phyloP scores from a whole-genome alignment of 2,888 invertebrate species.

The Panopea generosa region DNA sequence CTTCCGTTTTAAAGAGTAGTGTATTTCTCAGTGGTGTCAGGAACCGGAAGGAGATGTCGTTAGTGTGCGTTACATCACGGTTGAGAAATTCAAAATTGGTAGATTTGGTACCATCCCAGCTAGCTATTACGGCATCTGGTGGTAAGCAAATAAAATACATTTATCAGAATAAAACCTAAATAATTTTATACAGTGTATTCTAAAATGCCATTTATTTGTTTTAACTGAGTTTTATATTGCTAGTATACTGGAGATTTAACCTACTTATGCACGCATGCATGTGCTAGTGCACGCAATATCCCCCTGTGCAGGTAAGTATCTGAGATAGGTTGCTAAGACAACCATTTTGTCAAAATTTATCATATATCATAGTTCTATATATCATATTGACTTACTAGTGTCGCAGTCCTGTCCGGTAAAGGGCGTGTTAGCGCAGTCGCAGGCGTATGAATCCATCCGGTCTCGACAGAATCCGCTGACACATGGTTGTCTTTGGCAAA shows the following conservation, averaged over 20 bases:
- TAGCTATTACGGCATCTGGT: constrained; percentile 80
- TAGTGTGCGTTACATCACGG: constrained; percentile 76
- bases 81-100: constrained; percentile 58
- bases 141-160: constrained; percentile 1
- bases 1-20: constrained; percentile 79
- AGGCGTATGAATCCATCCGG: constrained; percentile 72
- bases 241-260: no score
- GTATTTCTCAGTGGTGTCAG: constrained; percentile 77
- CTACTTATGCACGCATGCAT: no score
- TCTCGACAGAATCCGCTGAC: constrained; percentile 75
- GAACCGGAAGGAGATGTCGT: constrained; percentile 84
- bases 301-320: no score
- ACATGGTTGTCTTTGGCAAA: constrained; percentile 74
- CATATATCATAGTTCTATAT: no score
- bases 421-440: constrained; percentile 81
- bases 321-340: no score
- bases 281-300: no score
- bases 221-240: no score
- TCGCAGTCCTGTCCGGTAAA: constrained; percentile 77
- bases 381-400: constrained; percentile 70
- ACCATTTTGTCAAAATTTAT: no score
- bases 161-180: no score
- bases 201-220: no score
- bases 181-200: no score
- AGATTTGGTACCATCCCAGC: constrained; percentile 75